Conservation (phyloP, 2,113 vertebrate species). For the Mastomys coucha region DNA sequence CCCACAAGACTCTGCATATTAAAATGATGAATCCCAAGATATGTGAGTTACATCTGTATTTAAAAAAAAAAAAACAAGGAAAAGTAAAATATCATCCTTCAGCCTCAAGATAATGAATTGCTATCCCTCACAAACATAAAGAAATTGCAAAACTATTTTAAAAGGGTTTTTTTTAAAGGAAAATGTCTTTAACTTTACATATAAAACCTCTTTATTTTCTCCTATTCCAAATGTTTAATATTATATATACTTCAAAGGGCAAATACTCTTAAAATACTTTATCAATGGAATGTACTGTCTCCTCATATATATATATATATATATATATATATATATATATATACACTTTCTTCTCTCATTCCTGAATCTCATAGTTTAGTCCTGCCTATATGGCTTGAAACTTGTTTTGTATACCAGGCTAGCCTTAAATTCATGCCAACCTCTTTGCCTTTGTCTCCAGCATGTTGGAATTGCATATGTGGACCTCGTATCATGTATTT, state of each 20-base stretch:
- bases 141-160: constrained; percentile 1
- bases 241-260: not conserved
- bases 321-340: too few relatives aligned
- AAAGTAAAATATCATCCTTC: not conserved
- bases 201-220: not conserved
- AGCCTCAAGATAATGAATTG: constrained; percentile 25
- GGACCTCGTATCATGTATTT: not conserved
- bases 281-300: not conserved
- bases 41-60: not conserved
- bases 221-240: not conserved
- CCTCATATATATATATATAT: too few relatives aligned
- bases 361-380: not conserved
- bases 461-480: not conserved
- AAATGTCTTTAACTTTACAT: not conserved
- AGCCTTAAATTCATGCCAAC: not conserved
- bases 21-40: constrained; percentile 7
- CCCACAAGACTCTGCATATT: not conserved
- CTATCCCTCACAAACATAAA: not conserved
- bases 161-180: not conserved
- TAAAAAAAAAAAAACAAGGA: not conserved
- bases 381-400: not conserved
- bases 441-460: not conserved
- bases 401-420: not conserved
- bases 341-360: constrained; percentile 11
- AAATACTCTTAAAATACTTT: constrained; percentile 49